These are phyloP conservation scores for Australoheros scitulus DNA, from an alignment of 2,113 vertebrate species.

Conservation along the genomic window DNA sequence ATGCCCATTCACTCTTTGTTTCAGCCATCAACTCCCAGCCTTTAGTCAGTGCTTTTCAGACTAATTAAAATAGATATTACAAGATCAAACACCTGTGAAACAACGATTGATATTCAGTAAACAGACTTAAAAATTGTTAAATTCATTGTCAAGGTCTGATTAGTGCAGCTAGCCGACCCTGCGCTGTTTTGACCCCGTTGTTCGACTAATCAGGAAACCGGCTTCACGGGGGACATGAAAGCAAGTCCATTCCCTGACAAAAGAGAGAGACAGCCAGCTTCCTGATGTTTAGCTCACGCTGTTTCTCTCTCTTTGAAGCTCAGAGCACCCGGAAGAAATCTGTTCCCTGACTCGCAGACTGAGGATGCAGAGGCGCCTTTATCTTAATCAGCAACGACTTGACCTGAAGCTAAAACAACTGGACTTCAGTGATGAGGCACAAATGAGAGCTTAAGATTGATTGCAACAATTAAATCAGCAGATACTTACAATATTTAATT, in stretches of 20 bases:
- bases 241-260: slow-evolving; percentile 40
- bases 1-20: background rate
- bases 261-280: slow-evolving; percentile 51
- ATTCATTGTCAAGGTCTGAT: background rate
- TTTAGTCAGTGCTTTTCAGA: background rate
- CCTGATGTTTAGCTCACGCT: slow-evolving; percentile 41
- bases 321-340: slow-evolving; percentile 47
- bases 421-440: slow-evolving; percentile 10
- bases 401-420: slow-evolving; percentile 49
- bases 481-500: background rate
- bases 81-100: background rate
- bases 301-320: slow-evolving; percentile 58
- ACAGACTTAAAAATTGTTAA: background rate
- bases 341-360: slow-evolving; percentile 39
- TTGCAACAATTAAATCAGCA: background rate
- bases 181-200: slow-evolving; percentile 17
- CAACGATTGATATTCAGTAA: background rate
- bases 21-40: background rate
- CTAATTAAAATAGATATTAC: background rate
- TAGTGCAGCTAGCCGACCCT: background rate
- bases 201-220: slow-evolving; percentile 59
- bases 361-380: slow-evolving; percentile 41
- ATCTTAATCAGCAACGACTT: slow-evolving; percentile 52
- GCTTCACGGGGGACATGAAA: slow-evolving; percentile 60
- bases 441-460: background rate